Percentiles rank a stretch among this genome's conserved stretches.
Conservation (phyloP, 2,888 invertebrate genomes). For the Tenodera sinensis region DNA sequence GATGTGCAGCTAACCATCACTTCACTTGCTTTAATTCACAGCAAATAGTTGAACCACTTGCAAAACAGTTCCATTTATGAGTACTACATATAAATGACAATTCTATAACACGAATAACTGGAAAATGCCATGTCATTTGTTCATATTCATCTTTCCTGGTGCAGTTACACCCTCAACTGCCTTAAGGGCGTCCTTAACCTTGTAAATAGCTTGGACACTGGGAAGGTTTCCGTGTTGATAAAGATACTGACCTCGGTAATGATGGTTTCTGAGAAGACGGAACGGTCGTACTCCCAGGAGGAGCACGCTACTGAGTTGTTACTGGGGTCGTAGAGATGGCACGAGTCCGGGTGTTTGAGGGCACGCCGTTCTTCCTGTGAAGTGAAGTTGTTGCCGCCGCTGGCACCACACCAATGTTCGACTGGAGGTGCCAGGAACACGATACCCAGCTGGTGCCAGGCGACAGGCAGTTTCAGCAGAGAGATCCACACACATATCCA, state of each 20-base stretch:
- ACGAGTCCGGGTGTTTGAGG: conserved; percentile 36
- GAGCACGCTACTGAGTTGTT: conserved; percentile 37
- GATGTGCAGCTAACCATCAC: no score
- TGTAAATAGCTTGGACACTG: no score
- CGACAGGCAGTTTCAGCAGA: conserved; percentile 71
- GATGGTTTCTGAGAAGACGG: conserved; percentile 67
- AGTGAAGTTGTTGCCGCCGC: conserved; percentile 12
- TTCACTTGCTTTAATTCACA: no score
- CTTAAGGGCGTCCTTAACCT: no score
- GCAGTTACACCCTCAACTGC: no score
- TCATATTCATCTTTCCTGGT: no score
- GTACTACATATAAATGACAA: no score
- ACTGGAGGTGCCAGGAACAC: conserved; percentile 71
- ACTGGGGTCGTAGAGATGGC: conserved; percentile 39
- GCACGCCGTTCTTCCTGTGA: not conserved
- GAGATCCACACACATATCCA: conserved; percentile 66
- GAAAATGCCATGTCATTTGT: no score
- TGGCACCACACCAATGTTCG: conserved; percentile 53
- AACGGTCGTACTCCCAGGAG: conserved; percentile 56
- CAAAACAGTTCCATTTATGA: no score
- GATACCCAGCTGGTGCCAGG: conserved; percentile 77
- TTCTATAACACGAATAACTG: no score
- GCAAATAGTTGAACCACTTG: no score
- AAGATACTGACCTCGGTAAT: conserved; percentile 49
- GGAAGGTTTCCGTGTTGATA: no score